Percentiles rank a stretch among this genome's conserved stretches.
These are phyloP conservation scores for Megaustenia siamemsis DNA, from an alignment of 2,888 invertebrate species.

Conservation along the genomic window DNA sequence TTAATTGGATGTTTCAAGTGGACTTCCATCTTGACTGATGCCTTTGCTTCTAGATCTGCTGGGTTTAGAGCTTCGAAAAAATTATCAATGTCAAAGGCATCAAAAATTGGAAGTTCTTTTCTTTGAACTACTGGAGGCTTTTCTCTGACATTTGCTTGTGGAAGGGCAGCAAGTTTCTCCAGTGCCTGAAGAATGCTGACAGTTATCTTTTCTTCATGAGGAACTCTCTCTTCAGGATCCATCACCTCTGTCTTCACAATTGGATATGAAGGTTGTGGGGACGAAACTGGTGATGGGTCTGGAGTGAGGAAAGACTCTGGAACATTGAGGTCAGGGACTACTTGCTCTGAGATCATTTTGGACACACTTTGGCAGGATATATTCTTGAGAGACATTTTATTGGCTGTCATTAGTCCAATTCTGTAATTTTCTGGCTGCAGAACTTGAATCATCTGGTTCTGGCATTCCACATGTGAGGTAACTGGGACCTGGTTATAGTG, in stretches of 20 bases:
- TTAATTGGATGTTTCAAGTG: conserved; percentile 27
- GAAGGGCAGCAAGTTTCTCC: conserved; percentile 61
- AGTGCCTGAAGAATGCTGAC: conserved; percentile 60
- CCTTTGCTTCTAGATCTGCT: conserved; percentile 27
- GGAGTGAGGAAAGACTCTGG: conserved; percentile 74
- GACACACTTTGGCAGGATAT: conserved; percentile 46
- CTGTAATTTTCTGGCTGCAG: conserved; percentile 61
- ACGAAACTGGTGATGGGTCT: conserved; percentile 74
- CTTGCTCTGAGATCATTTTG: conserved; percentile 65
- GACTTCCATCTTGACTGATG: conserved; percentile 36
- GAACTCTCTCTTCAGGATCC: background rate
- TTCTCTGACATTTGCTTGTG: conserved; percentile 1
- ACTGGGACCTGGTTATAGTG: conserved; percentile 27
- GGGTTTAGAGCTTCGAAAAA: conserved; percentile 57
- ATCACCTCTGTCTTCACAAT: conserved; percentile 42
- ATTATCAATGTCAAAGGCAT: conserved; percentile 60
- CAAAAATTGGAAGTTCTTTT: conserved; percentile 60
- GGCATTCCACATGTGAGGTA: background rate
- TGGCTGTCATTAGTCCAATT: conserved; percentile 57
- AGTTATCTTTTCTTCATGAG: conserved; percentile 11
- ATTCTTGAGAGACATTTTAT: conserved; percentile 46
- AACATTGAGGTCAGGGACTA: conserved; percentile 68
- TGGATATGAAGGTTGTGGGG: conserved; percentile 64
- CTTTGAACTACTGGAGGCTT: conserved; percentile 12
- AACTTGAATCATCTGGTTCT: conserved; percentile 58